These are phyloP conservation scores for Cydia amplana DNA, from an alignment of 1,140 invertebrate species.

Conservation along the genomic window DNA sequence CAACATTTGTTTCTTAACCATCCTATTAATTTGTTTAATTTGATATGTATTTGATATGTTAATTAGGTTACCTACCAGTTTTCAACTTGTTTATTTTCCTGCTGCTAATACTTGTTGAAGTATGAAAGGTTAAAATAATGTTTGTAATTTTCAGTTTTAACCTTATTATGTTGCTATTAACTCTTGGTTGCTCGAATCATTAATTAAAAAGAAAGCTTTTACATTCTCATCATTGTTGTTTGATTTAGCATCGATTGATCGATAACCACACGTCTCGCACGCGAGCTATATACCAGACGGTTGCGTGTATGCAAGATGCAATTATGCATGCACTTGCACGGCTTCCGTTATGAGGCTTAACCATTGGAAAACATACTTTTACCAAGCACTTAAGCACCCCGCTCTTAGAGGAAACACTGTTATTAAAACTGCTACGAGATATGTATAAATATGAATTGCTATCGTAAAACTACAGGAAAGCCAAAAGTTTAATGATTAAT, in stretches of 20 bases:
- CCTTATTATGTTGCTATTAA: not conserved
- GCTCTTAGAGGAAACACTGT: not conserved
- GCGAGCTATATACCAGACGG: not conserved
- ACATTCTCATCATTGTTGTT: constrained; percentile 14
- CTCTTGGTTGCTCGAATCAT: not conserved
- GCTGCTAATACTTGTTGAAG: too few species aligned
- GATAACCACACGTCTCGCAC: constrained; percentile 1
- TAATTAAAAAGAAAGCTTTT: constrained; percentile 1
- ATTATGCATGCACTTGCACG: constrained; percentile 51
- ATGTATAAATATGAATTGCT: too few species aligned
- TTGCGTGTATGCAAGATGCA: constrained; percentile 46
- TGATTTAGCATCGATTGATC: not conserved
- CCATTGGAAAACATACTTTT: constrained; percentile 30
- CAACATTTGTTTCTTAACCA: too few species aligned
- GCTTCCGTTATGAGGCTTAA: constrained; percentile 47
- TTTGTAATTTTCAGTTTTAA: too few species aligned
- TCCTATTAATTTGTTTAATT: too few species aligned
- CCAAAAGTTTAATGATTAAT: not conserved
- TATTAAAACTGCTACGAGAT: not conserved
- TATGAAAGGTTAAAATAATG: too few species aligned
- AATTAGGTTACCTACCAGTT: too few species aligned
- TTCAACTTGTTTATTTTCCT: too few species aligned
- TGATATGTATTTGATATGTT: too few species aligned
- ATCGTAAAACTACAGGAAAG: not conserved
- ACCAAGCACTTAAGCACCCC: constrained; percentile 1